These are phyloP conservation scores for Leontopithecus rosalia DNA, from an alignment of 2,797 vertebrate genomes.

Conservation along the genomic window DNA sequence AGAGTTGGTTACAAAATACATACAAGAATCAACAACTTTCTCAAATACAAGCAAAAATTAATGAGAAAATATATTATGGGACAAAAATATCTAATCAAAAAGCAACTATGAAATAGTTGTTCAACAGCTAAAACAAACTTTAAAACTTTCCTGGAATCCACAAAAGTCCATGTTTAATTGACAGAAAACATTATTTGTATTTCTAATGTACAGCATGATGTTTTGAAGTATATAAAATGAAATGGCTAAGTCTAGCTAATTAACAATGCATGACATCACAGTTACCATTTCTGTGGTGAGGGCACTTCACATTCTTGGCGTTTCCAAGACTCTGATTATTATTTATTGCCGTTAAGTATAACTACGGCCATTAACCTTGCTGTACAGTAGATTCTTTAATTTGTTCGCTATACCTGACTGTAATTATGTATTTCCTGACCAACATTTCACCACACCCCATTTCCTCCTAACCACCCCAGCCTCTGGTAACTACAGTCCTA, in stretches of 20 bases:
- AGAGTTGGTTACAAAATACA: neutral
- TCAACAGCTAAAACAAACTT: neutral
- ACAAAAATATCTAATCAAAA: neutral
- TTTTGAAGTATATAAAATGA: neutral
- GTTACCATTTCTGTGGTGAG: neutral
- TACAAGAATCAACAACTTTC: neutral
- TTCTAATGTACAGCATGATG: neutral
- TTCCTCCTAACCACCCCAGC: neutral
- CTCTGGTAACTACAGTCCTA: neutral
- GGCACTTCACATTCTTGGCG: neutral
- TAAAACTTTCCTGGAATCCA: neutral
- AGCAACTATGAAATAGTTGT: neutral
- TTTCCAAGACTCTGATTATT: neutral
- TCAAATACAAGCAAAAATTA: slow-evolving; percentile 44
- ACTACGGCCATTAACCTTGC: neutral
- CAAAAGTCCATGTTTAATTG: neutral
- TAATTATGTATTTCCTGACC: neutral
- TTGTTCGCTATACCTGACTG: neutral
- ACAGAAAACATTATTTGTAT: neutral
- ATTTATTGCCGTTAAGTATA: too few species aligned
- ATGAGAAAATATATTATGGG: slow-evolving; percentile 36
- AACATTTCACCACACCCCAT: neutral
- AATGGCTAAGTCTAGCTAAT: neutral
- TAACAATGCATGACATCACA: neutral
- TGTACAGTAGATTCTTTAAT: neutral